Conservation (phyloP, 2,888 invertebrate genomes). For the Lathronympha strigana region DNA sequence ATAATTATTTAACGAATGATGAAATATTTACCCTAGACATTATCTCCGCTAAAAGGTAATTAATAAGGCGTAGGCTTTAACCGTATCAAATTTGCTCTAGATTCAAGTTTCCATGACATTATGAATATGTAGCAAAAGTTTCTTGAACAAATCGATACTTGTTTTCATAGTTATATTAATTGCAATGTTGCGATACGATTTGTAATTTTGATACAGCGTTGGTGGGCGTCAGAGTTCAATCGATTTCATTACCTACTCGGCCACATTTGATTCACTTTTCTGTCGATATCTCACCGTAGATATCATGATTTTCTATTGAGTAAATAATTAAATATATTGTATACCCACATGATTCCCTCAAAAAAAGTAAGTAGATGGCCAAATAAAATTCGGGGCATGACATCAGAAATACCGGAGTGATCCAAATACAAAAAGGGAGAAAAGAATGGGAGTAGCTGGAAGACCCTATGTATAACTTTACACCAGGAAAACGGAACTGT, state of each 20-base stretch:
- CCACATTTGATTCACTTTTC: slow-evolving; percentile 18
- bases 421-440: too few species aligned
- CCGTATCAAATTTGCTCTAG: slow-evolving; percentile 35
- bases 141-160: slow-evolving; percentile 44
- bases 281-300: too few species aligned
- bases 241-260: slow-evolving; percentile 44
- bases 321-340: too few species aligned
- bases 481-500: too few species aligned
- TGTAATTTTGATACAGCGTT: slow-evolving; percentile 41
- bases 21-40: slow-evolving; percentile 36
- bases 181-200: slow-evolving; percentile 43
- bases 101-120: slow-evolving; percentile 32
- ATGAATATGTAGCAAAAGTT: slow-evolving; percentile 44
- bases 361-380: too few species aligned
- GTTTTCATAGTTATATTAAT: slow-evolving; percentile 45
- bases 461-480: too few species aligned
- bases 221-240: slow-evolving; percentile 46
- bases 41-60: slow-evolving; percentile 38
- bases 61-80: slow-evolving; percentile 41
- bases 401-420: too few species aligned
- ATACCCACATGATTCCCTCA: too few species aligned
- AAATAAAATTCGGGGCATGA: too few species aligned
- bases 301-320: too few species aligned
- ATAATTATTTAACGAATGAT: slow-evolving; percentile 31
- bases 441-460: too few species aligned